These are phyloP conservation scores for Arizona elegans DNA, from an alignment of 2,113 vertebrate species.

Conservation along the genomic window DNA sequence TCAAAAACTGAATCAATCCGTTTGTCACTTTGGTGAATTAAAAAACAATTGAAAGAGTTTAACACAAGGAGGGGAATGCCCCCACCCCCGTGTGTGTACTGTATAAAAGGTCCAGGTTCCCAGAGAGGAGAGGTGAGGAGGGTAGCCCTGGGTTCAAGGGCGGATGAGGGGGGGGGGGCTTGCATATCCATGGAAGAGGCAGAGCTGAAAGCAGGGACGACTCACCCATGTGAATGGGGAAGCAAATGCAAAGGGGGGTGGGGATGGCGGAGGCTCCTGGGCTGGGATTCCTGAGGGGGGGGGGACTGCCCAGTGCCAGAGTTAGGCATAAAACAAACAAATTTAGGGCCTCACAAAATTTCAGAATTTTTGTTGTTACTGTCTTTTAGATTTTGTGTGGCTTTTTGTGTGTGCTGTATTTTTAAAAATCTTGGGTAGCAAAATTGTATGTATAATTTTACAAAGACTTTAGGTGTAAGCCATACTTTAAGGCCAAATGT, in stretches of 20 bases:
- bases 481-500: not conserved
- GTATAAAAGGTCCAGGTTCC: not conserved
- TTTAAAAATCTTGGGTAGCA: not conserved
- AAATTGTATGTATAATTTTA: not conserved
- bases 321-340: not conserved
- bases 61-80: not conserved
- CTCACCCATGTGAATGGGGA: too few species aligned
- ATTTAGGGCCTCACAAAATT: not conserved
- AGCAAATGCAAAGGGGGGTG: not conserved
- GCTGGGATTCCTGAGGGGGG: not conserved
- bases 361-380: not conserved
- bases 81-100: too few species aligned
- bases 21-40: not conserved
- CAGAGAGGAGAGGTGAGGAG: not conserved
- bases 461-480: not conserved
- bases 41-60: not conserved
- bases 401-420: not conserved
- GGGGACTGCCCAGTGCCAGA: not conserved
- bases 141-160: not conserved
- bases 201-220: not conserved
- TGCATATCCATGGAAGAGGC: not conserved
- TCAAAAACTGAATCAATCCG: not conserved
- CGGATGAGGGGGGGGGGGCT: rapidly evolving
- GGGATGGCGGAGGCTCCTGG: too few species aligned
- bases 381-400: not conserved